A percentile compares a stretch with the other conserved stretches of the same genome.
Conservation (phyloP, 2,113 vertebrate species). For the Smithornis capensis region DNA sequence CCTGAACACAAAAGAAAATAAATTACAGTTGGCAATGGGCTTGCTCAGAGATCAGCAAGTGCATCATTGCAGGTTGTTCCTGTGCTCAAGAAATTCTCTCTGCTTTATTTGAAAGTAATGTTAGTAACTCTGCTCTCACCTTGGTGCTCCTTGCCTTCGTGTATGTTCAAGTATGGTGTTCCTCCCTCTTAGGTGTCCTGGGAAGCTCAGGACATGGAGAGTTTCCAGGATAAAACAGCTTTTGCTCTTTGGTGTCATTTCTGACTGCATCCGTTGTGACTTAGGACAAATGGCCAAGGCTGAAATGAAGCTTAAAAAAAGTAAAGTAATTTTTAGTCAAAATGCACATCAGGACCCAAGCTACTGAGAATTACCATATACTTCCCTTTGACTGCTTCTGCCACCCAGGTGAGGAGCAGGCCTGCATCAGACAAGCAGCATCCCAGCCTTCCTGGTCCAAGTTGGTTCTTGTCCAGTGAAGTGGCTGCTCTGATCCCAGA, state of each 20-base stretch:
- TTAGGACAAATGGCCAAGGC: background rate
- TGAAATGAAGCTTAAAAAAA: background rate
- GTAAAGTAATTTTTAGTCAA: background rate
- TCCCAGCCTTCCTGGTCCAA: background rate
- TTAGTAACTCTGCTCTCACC: background rate
- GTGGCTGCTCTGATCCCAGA: background rate
- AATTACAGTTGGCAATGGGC: background rate
- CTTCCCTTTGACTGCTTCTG: background rate
- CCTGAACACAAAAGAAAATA: background rate
- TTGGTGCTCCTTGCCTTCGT: background rate
- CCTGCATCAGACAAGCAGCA: background rate
- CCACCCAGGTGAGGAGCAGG: rapidly evolving
- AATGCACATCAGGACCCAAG: background rate
- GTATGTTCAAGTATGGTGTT: rapidly evolving
- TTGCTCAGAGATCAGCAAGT: background rate
- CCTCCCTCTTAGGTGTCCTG: background rate
- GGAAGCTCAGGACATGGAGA: background rate
- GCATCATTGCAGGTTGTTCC: background rate
- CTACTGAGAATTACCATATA: rapidly evolving
- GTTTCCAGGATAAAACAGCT: background rate
- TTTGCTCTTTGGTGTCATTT: background rate
- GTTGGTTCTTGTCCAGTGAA: background rate
- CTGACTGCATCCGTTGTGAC: background rate
- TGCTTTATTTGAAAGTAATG: background rate
- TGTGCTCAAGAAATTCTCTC: background rate